These are phyloP conservation scores for Botia almorhae DNA, from an alignment of 2,797 vertebrate species.

Conservation along the genomic window DNA sequence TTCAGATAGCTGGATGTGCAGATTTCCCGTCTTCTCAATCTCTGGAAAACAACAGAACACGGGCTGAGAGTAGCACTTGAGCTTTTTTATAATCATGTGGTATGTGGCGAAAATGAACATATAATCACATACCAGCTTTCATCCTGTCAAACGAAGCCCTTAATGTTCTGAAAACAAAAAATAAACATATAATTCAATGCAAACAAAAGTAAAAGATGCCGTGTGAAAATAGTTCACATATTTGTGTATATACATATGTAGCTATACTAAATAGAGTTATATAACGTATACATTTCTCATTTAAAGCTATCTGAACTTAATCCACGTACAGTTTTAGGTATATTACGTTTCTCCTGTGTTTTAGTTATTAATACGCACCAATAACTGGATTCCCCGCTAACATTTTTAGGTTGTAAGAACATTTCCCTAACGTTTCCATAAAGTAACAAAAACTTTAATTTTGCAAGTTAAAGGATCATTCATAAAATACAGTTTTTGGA, in stretches of 20 bases:
- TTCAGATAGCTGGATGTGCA: conserved; percentile 88
- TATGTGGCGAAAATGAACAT: background rate
- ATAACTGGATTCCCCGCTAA: too few species aligned
- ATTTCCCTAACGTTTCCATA: too few species aligned
- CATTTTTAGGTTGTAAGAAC: too few species aligned
- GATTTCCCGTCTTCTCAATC: conserved; percentile 87
- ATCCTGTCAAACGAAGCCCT: conserved; percentile 87
- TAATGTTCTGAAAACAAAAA: conserved; percentile 80
- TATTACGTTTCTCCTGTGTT: too few species aligned
- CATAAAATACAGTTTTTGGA: too few species aligned
- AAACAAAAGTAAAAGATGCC: background rate
- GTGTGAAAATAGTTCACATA: too few species aligned
- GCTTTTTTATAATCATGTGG: background rate
- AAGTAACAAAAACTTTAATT: too few species aligned
- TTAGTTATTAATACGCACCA: too few species aligned
- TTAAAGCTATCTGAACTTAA: too few species aligned
- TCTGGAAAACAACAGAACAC: conserved; percentile 74
- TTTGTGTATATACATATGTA: background rate
- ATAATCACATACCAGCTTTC: conserved; percentile 85
- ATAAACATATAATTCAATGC: background rate
- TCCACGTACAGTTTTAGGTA: too few species aligned
- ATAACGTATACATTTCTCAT: too few species aligned
- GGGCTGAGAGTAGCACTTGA: background rate
- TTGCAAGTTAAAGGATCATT: too few species aligned
- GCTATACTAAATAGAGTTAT: background rate